phyloP scores from a whole-genome alignment of 2,888 invertebrate species.

The Herminia tarsipennalis region DNA sequence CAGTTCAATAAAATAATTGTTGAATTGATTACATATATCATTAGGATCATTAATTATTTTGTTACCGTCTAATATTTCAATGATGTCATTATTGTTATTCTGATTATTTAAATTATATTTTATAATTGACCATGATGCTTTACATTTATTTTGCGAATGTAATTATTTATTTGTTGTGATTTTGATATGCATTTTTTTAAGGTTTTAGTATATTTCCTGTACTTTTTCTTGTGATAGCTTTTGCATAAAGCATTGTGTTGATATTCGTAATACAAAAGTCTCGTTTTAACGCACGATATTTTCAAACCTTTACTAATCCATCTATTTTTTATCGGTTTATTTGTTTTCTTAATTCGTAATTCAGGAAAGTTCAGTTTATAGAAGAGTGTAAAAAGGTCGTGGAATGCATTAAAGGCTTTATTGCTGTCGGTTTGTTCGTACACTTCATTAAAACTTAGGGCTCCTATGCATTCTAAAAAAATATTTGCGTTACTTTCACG shows the following conservation, averaged over 20 bases:
- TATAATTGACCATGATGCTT: neutral
- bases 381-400: neutral
- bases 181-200: too few species aligned
- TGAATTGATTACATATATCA: too few species aligned
- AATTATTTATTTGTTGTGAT: too few species aligned
- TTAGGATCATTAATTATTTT: too few species aligned
- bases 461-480: neutral
- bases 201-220: neutral
- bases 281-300: neutral
- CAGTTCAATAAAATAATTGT: too few species aligned
- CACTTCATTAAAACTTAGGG: neutral
- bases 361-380: neutral
- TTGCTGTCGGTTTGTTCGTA: neutral
- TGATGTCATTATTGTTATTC: too few species aligned
- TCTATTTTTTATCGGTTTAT: conserved; percentile 1
- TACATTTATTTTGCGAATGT: neutral
- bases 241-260: neutral
- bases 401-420: neutral
- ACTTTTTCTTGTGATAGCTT: neutral
- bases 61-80: too few species aligned
- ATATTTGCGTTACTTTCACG: neutral
- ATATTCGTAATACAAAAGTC: neutral
- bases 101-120: too few species aligned
- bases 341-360: neutral
- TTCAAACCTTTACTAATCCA: neutral